These are phyloP conservation scores for Anastrepha obliqua DNA, from an alignment of 1,140 invertebrate species.

Conservation along the genomic window DNA sequence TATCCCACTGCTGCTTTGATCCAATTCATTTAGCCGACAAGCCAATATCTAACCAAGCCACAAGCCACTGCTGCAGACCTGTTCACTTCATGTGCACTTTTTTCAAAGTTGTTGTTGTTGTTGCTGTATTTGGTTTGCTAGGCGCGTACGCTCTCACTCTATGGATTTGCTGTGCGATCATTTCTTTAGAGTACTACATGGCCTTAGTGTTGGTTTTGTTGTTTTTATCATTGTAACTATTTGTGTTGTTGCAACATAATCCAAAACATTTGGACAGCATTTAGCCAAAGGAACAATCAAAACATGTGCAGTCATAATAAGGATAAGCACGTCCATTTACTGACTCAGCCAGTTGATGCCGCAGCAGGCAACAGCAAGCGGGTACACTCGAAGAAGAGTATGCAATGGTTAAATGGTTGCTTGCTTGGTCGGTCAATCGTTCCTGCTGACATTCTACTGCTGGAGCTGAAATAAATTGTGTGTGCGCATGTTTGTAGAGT, in stretches of 20 bases:
- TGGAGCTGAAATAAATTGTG: neutral
- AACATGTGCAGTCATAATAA: constrained; percentile 49
- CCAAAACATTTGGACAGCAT: constrained; percentile 32
- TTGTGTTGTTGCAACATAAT: constrained; percentile 43
- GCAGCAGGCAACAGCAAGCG: neutral
- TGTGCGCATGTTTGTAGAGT: neutral
- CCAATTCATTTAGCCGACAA: constrained; percentile 40
- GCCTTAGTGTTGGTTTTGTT: neutral
- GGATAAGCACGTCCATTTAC: constrained; percentile 18
- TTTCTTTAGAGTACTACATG: no score
- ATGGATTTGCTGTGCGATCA: no score
- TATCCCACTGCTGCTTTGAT: constrained; percentile 45
- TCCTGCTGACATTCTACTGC: neutral
- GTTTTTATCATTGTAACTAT: neutral
- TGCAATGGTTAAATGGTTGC: neutral
- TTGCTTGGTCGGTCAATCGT: neutral
- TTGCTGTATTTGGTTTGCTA: no score
- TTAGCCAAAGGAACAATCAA: constrained; percentile 52
- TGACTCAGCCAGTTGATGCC: neutral
- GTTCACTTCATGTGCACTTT: neutral
- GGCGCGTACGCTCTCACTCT: no score
- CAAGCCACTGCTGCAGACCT: neutral
- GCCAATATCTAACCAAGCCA: neutral
- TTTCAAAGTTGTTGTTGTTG: neutral
- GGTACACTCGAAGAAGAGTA: neutral